Base-by-base conservation (phyloP, 35 echinoderm and acorn worm genomes). In the Apostichopus californicus region DNA sequence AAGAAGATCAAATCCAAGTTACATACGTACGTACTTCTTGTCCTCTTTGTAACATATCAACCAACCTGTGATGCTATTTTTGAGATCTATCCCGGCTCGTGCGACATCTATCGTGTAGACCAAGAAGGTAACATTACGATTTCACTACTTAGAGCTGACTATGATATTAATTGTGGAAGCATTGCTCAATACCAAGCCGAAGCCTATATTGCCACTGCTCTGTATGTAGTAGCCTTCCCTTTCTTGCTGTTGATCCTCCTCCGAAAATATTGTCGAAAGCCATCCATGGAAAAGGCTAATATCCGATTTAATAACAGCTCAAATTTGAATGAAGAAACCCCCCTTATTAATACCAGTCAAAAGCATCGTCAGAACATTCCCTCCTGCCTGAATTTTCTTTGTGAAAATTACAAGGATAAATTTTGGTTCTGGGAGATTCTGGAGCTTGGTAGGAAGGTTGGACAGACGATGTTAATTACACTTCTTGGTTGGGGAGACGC, bases 341-440 rank as follows among this genome's bases (percentile, higher is more conserved):
- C 79, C 13, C 22, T 82, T 1, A 82, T 82, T 13, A 53, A 34
- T 25, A 18, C 0, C 11, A 23, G 14, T 15, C 79, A 52, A 5
- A 8, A 8, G 14, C 20, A 2, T 52, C 25, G 22, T 8, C 20
- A 57, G 0, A 6, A 23, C 6, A 28, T 82, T 55, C 87, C 89
- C 17, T 9, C 79, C 5, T 91, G 89, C 23, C 13, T 91, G 54
- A 20, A 55, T 12, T 93, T 93, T 80, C 75, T 93, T 9, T 93
- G 92, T 73, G 92, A 93, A 90, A 93, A 93, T 73, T 93, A 93
- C 57, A 93, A 93, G 65, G 34, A 70, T 1, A 26, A 93, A 52
- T 93, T 89, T 77, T 93, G 92, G 92, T 93, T 89, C 86, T 93
- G 92, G 92, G 92, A 93, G 52, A 89, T 93, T 13, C 15, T 93